Conservation (phyloP, 2,888 invertebrate species). For the Meta bourneti region DNA sequence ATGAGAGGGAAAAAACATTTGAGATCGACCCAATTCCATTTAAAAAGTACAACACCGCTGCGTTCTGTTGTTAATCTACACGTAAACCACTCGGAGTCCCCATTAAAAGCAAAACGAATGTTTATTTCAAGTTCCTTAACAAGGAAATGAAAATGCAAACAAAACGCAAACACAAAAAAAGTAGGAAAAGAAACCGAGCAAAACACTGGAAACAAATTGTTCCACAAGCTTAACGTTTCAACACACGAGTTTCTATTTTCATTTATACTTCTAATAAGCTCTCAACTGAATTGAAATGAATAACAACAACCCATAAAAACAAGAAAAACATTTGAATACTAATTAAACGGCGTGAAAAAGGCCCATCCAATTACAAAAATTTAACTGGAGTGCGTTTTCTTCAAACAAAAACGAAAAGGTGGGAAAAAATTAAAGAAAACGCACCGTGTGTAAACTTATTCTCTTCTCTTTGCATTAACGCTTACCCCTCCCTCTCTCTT, state of each 20-base stretch:
- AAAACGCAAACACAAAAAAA: slow-evolving; percentile 30
- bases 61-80: slow-evolving; percentile 61
- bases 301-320: slow-evolving; percentile 2
- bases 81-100: slow-evolving; percentile 66
- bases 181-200: background rate
- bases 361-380: slow-evolving; percentile 75
- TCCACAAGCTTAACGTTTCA: slow-evolving; percentile 72
- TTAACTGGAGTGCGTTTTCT: slow-evolving; percentile 59
- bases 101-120: slow-evolving; percentile 67
- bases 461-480: slow-evolving; percentile 66
- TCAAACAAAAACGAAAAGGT: slow-evolving; percentile 46
- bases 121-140: slow-evolving; percentile 62
- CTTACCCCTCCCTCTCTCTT: slow-evolving; percentile 26
- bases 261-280: slow-evolving; percentile 75
- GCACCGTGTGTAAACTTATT: slow-evolving; percentile 38
- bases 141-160: slow-evolving; percentile 36
- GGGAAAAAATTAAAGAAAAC: slow-evolving; percentile 41
- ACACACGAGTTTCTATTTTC: slow-evolving; percentile 74
- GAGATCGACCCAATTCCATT: slow-evolving; percentile 42
- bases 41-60: slow-evolving; percentile 54
- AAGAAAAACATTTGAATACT: slow-evolving; percentile 73
- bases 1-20: slow-evolving; percentile 7
- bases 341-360: slow-evolving; percentile 75
- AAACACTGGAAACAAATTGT: slow-evolving; percentile 63
- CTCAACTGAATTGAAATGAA: slow-evolving; percentile 71